These are phyloP conservation scores for Drosophila biarmipes DNA, from an alignment of 1,140 invertebrate genomes.

Conservation along the genomic window DNA sequence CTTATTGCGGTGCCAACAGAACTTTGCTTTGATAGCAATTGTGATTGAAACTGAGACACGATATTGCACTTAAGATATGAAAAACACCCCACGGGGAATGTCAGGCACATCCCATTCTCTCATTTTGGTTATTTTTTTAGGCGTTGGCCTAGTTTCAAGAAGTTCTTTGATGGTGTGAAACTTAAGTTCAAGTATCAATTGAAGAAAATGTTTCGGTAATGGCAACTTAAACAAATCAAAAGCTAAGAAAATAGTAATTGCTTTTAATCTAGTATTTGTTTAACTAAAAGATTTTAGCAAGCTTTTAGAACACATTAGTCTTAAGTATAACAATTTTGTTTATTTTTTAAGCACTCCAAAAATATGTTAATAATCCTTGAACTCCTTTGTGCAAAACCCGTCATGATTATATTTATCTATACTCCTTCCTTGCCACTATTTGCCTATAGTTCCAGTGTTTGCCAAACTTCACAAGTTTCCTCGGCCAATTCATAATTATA, in stretches of 20 bases:
- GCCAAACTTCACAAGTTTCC: constrained; percentile 41
- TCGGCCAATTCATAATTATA: constrained; percentile 30
- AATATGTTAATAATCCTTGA: background rate
- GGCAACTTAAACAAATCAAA: background rate
- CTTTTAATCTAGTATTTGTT: background rate
- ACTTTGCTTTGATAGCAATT: constrained; percentile 61
- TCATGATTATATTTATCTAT: constrained; percentile 8
- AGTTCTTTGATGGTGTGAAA: background rate
- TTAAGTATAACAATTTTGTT: background rate
- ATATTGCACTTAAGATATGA: constrained; percentile 70
- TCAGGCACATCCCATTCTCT: background rate
- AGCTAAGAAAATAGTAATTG: background rate
- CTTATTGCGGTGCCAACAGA: constrained; percentile 55
- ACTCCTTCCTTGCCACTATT: constrained; percentile 2
- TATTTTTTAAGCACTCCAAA: background rate
- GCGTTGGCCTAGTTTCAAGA: constrained; percentile 2
- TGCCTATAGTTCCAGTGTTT: constrained; percentile 28
- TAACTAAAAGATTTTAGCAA: background rate
- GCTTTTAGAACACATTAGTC: background rate
- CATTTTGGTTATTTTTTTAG: constrained; percentile 31
- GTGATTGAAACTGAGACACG: constrained; percentile 62
- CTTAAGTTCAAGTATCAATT: background rate
- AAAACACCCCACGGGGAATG: constrained; percentile 17
- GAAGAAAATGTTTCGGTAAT: background rate
- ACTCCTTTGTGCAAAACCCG: background rate